phyloP scores from a whole-genome alignment of 2,797 vertebrate genomes.

The Tokudaia tokunoshimensis region DNA sequence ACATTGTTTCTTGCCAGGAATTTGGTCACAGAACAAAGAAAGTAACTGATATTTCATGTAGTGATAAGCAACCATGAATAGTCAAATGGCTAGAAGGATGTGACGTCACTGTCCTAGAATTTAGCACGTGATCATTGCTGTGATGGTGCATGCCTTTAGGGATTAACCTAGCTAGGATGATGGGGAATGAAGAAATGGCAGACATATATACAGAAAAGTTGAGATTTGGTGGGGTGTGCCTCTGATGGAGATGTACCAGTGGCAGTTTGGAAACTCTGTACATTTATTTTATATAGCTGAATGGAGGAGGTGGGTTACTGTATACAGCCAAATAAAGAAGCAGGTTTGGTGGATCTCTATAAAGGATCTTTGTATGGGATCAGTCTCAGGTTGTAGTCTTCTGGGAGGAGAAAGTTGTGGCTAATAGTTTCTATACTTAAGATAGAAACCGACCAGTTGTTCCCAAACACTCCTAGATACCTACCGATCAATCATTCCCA shows the following conservation, averaged over 20 bases:
- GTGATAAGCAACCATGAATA: not conserved
- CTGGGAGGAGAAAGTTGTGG: not conserved
- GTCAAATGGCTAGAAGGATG: constrained; percentile 18
- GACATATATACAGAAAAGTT: too few relatives aligned
- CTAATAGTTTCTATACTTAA: not conserved
- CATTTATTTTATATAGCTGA: not conserved
- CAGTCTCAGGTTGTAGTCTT: not conserved
- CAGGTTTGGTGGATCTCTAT: not conserved
- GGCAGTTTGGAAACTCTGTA: not conserved
- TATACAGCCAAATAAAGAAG: not conserved
- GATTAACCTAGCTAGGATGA: not conserved
- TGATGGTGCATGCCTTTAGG: not conserved
- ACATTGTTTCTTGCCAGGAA: not conserved
- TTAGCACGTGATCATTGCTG: constrained; percentile 58
- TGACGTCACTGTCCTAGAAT: not conserved
- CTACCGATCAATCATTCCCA: not conserved
- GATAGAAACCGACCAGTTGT: not conserved
- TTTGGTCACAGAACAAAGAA: not conserved
- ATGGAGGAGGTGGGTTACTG: not conserved
- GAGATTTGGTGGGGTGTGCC: not conserved
- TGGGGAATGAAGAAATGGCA: not conserved
- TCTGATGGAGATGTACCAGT: not conserved
- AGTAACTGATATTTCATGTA: not conserved
- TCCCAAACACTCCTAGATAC: not conserved
- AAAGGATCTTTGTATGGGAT: not conserved